Evolutionary conservation across 1,140 invertebrate genomes (phyloP), one percentile per base, ranked within the genome.

Genomic region (Chlorops oryzae): DNA sequence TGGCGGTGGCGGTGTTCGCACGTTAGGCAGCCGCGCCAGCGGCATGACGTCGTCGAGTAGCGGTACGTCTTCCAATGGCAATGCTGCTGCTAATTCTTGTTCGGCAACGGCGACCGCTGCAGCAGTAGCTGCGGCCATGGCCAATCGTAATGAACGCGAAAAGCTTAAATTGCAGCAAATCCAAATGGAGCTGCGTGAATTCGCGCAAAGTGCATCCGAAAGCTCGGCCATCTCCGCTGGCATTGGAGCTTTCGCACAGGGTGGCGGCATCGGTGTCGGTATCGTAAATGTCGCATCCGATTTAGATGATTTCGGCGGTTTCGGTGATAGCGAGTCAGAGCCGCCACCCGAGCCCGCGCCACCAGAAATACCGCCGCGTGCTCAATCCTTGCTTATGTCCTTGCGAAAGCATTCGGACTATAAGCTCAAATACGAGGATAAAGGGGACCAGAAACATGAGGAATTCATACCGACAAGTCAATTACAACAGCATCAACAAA

Each of bases 311-410:
- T 42, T 50, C 2, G 38, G 13, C 10, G 18, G 49, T 35, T 59
- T 56, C 37, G 58, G 59, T 4, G 49, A 51, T 0, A 57, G 59
- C 22, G 76, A 78, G 25, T 76, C 75, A 53, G 80, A 84, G 57
- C 81, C 81, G 2, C 82, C 82, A 22, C 82, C 81, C 12, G 82
- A 84, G 57, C 82, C 82, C 23, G 81, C 81, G 35, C 82, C 82
- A 38, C 82, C 82, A 3, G 82, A 84, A 73, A 79, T 84, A 21
- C 81, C 82, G 22, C 81, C 82, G 5, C 72, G 81, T 44, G 80
- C 81, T 12, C 80, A 80, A 17, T 84, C 82, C 41, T 66, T 83
- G 35, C 77, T 82, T 42, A 76, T 78, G 37, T 67, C 76, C 43
- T 52, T 72, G 39, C 61, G 63, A 50, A 72, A 72, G 53, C 62